Base-by-base conservation (phyloP, 1,140 invertebrate genomes). In the Plodia interpunctella region DNA sequence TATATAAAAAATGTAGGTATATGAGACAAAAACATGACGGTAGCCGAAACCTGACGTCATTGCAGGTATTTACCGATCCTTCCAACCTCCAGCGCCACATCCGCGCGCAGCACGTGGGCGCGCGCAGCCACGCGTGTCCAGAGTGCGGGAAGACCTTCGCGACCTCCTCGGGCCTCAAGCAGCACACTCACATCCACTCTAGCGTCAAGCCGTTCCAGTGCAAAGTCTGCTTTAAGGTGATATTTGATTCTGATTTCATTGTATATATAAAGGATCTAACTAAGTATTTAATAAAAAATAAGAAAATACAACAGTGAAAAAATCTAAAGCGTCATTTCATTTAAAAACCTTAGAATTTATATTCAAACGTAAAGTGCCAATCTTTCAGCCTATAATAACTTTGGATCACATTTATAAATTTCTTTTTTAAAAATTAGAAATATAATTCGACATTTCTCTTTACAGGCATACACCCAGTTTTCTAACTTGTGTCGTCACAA, bases 121-220 rank as follows among this genome's bases (percentile, higher is more conserved):
- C 97, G 4, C 92, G 97, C 72, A 95, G 95, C 74, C 98, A 99
- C 93, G 97, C 97, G 57, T 99, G 98, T 87, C 94, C 95, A 53
- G 97, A 99, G 91, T 99, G 98, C 90, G 98, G 98, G 58, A 99
- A 99, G 91, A 98, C 98, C 50, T 99, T 99, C 88, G 97, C 96
- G 9, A 98, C 98, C 19, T 97, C 96, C 54, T 98, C 97, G 50
- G 99, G 99, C 8, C 91, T 99, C 30, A 99, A 99, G 88, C 99
- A 99, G 87, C 99, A 99, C 91, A 98, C 97, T 20, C 98, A 99
- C 90, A 99, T 99, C 65, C 99, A 99, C 91, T 98, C 97, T 72
- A 98, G 96, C 74, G 95, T 99, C 51, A 99, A 99, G 88, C 99
- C 98, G 2, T 99, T 99, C 88, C 95, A 96, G 91, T 98, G 97